Base-by-base conservation (phyloP, 2,797 vertebrate species). In the Lacerta viridis region DNA sequence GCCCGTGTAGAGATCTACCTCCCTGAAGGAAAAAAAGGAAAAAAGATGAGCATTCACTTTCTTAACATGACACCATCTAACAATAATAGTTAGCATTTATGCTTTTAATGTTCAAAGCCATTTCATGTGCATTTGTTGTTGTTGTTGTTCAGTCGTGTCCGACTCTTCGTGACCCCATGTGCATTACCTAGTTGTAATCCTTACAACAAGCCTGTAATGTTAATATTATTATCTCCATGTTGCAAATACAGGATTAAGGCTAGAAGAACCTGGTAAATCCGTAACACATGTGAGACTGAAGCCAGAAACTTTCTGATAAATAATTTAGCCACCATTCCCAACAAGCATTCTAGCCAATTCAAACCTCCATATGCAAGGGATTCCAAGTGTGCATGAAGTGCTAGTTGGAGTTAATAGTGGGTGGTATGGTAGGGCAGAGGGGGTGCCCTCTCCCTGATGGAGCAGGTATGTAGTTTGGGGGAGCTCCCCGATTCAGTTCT, bases 1-100 rank as follows among this genome's bases (percentile, higher is more conserved):
- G 94, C 99, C 99, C 9, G 99, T 99, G 97, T 99, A 99, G 85
- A 99, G 96, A 96, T 99, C 99, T 96, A 99, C 99, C 94, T 99
- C 99, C 96, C 99, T 99, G 97, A 64, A 84, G 83, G 6, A 11
- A 23, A 29, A 86, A 43, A 86, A 75, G 46, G 69, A 86, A 36
- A 36, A 33, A 90, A n/a, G 50, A 13, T 15, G 13, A 15, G 15
- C 50, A 55, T 87, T 55, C n/a, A 83, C 68, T 66, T 25, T 76
- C 41, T 27, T 78, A 55, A 72, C 39, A 39, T 41, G 7, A 18
- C 33, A 64, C 25, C 50, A 71, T n/a, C 6, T 46, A 66, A 76
- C 20, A 77, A 29, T 17, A 78, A 5, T 68, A 15, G 25, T 74
- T 39, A 43, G 18, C 25, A 72, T 59, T 80, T 80, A 25, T 25